Conservation (phyloP, 2,888 invertebrate species). For the Erebia ligea region DNA sequence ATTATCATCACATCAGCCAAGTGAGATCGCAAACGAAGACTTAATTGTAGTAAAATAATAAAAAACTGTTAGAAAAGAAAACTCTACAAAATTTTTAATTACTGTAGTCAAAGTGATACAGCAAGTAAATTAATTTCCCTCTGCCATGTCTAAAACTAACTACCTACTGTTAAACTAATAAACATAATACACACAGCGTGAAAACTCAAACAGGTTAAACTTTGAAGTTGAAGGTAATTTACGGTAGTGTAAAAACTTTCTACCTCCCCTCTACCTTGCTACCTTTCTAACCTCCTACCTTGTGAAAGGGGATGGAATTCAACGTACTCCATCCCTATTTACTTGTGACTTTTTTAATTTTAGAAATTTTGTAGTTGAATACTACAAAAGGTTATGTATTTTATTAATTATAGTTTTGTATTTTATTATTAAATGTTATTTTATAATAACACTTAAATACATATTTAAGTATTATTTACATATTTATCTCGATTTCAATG, state of each 20-base stretch:
- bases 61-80: no score
- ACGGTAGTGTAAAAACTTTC: constrained; percentile 29
- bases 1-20: no score
- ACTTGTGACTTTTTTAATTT: neutral
- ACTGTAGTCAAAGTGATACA: constrained; percentile 1
- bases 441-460: no score
- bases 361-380: no score
- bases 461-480: no score
- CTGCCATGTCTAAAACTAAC: constrained; percentile 10
- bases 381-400: no score
- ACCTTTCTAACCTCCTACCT: neutral
- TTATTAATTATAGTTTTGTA: no score
- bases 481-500: no score
- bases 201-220: constrained; percentile 25
- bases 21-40: no score
- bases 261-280: neutral
- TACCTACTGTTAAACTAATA: constrained; percentile 10
- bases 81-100: no score
- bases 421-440: no score
- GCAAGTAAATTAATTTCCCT: constrained; percentile 14
- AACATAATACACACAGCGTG: constrained; percentile 12
- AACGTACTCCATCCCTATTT: constrained; percentile 24
- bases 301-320: neutral
- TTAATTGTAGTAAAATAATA: no score
- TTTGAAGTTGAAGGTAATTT: constrained; percentile 28